These are phyloP conservation scores for Coenonympha glycerion DNA, from an alignment of 2,888 invertebrate genomes.

Conservation along the genomic window DNA sequence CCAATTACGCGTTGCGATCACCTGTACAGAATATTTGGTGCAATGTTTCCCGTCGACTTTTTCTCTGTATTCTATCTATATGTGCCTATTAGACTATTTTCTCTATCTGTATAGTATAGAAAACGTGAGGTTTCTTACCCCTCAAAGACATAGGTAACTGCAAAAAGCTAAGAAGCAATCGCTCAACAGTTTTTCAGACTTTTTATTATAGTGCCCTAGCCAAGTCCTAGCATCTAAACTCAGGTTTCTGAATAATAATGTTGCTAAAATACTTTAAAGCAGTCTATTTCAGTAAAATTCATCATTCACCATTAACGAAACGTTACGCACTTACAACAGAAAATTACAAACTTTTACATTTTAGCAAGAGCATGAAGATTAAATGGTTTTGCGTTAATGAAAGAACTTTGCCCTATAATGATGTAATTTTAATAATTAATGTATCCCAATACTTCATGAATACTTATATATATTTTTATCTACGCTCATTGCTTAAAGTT, in stretches of 20 bases:
- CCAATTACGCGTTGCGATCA: background rate
- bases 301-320: background rate
- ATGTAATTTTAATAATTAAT: background rate
- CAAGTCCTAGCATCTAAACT: too few relatives aligned
- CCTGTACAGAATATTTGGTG: constrained; percentile 5
- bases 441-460: background rate
- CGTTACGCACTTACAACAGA: background rate
- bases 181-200: too few relatives aligned
- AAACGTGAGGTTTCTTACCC: too few relatives aligned
- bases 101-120: too few relatives aligned
- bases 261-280: background rate
- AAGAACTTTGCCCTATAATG: background rate
- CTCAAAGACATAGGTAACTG: too few relatives aligned
- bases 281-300: too few relatives aligned
- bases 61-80: background rate
- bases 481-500: too few relatives aligned
- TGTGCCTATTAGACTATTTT: background rate
- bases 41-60: background rate
- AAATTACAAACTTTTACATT: constrained; percentile 4
- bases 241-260: too few relatives aligned
- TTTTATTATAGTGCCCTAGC: too few relatives aligned
- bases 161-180: too few relatives aligned
- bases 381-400: background rate
- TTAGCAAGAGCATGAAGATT: background rate
- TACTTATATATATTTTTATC: background rate